These are phyloP conservation scores for Henricia sp. DNA, from an alignment of 53 echinoderm and acorn worm species.

Conservation along the genomic window DNA sequence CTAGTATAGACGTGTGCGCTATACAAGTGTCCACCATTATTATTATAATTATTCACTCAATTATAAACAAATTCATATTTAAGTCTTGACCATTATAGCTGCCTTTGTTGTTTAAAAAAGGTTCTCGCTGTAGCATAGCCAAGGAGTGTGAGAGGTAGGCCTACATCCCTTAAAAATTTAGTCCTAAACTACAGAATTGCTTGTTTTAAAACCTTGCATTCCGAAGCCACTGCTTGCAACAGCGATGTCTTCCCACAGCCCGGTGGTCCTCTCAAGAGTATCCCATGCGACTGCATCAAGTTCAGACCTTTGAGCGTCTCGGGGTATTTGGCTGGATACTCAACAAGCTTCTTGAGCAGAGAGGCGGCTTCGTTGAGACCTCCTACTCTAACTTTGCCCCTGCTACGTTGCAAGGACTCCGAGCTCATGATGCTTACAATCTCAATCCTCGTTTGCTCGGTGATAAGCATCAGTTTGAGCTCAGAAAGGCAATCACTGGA, in stretches of 20 bases:
- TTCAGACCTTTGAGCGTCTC: constrained; percentile 52
- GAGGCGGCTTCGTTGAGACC: constrained; percentile 60
- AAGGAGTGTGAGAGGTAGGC: no score
- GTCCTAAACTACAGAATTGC: no score
- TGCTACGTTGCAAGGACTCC: constrained; percentile 2
- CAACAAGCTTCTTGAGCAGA: constrained; percentile 54
- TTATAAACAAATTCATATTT: no score
- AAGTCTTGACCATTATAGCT: no score
- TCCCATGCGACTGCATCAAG: constrained; percentile 57
- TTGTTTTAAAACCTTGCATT: constrained; percentile 67
- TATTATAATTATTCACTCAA: no score
- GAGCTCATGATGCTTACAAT: constrained; percentile 22
- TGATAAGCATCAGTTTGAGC: background rate
- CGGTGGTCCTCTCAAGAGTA: constrained; percentile 68
- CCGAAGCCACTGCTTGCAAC: constrained; percentile 52
- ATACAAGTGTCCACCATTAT: no score
- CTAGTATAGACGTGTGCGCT: no score
- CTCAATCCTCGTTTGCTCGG: constrained; percentile 7
- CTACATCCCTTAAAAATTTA: no score
- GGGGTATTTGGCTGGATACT: constrained; percentile 44
- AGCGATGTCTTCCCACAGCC: constrained; percentile 76
- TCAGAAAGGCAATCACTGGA: background rate
- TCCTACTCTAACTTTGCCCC: constrained; percentile 9
- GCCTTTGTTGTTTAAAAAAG: no score
- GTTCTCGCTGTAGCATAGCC: no score